Evolutionary conservation across 1,140 invertebrate species (phyloP).

Genomic region (Lutraria rhynchaena): DNA sequence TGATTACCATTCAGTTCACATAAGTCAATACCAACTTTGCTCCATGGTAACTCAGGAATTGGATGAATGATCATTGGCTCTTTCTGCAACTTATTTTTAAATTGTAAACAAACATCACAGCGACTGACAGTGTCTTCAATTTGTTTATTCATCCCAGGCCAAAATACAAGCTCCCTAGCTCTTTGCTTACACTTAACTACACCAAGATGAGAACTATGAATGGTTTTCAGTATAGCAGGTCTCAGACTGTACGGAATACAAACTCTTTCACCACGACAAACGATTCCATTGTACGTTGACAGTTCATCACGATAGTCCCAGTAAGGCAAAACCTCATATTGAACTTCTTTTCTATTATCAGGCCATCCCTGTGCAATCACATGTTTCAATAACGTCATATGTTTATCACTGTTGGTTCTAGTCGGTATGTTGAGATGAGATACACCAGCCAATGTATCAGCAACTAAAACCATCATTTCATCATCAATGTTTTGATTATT

Average conservation of each 20-base stretch:
- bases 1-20: not conserved
- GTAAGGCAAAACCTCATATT: not conserved
- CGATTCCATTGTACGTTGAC: not conserved
- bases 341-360: not conserved
- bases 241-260: conserved; percentile 7
- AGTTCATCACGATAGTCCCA: not conserved
- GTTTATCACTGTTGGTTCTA: not conserved
- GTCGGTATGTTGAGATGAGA: not conserved
- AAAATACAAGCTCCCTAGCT: conserved; percentile 59
- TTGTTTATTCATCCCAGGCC: conserved; percentile 43
- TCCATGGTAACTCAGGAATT: not conserved
- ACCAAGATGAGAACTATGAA: conserved; percentile 59
- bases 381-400: not conserved
- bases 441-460: not conserved
- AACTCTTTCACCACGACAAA: not conserved
- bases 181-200: conserved; percentile 54
- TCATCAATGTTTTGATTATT: not conserved
- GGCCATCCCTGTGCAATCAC: conserved; percentile 19
- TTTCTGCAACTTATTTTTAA: not conserved
- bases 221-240: conserved; percentile 23
- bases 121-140: not conserved
- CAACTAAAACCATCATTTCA: no score
- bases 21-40: not conserved
- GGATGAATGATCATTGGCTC: not conserved
- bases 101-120: not conserved